Percentiles rank a stretch among this genome's conserved stretches.
Evolutionary conservation across 1,140 invertebrate species (phyloP).

Genomic region (Archivesica marissinica): DNA sequence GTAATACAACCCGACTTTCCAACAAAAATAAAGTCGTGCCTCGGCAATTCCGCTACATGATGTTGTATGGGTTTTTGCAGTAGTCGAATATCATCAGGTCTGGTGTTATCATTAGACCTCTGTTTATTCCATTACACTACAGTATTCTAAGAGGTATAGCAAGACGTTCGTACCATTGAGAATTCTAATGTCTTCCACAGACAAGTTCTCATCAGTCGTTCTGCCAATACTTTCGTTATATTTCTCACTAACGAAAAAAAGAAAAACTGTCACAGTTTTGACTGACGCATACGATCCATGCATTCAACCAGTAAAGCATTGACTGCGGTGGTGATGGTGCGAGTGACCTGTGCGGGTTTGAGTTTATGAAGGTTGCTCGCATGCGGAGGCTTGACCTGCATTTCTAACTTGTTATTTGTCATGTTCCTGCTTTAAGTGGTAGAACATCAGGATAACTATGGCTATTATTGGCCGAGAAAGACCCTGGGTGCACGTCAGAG

Average conservation of each 20-base stretch:
- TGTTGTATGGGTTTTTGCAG: neutral
- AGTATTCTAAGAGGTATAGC: neutral
- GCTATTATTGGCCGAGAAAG: too few relatives aligned
- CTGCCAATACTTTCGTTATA: neutral
- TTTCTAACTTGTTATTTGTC: too few relatives aligned
- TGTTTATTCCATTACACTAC: constrained; percentile 6
- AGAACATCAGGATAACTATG: too few relatives aligned
- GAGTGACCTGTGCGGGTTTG: too few relatives aligned
- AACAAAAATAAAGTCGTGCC: constrained; percentile 36
- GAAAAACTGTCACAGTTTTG: too few relatives aligned
- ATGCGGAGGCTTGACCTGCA: too few relatives aligned
- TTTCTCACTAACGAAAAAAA: neutral
- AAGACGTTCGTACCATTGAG: neutral
- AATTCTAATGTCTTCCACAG: constrained; percentile 8
- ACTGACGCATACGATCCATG: too few relatives aligned
- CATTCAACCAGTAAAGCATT: too few relatives aligned
- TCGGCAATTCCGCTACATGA: neutral
- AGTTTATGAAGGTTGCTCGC: too few relatives aligned
- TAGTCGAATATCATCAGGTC: neutral
- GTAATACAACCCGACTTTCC: constrained; percentile 28
- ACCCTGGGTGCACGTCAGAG: too few relatives aligned
- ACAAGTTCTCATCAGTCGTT: neutral
- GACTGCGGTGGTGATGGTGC: too few relatives aligned
- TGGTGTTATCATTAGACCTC: constrained; percentile 5
- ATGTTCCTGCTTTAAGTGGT: too few relatives aligned